Conservation (phyloP, 2,797 vertebrate genomes). For the Botia kubotai region DNA sequence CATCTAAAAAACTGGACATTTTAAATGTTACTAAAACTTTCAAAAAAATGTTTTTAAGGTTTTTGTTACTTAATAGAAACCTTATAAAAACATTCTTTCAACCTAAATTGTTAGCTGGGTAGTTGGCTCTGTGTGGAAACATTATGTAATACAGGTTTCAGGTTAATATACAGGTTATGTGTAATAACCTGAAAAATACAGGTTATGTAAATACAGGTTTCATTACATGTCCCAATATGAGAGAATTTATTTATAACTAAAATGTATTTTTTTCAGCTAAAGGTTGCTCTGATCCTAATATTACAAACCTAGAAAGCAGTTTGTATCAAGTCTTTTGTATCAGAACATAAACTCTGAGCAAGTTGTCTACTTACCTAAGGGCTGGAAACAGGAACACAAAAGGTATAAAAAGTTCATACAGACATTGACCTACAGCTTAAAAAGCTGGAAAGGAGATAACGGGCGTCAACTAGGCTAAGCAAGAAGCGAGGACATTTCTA, state of each 20-base stretch:
- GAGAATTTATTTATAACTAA: neutral
- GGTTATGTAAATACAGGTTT: too few relatives aligned
- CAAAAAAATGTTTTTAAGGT: too few relatives aligned
- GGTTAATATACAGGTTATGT: too few relatives aligned
- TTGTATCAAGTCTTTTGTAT: conserved; percentile 11
- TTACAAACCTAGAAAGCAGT: conserved; percentile 1
- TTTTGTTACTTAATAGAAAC: too few relatives aligned
- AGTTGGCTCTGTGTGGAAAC: neutral
- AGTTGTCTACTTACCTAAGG: neutral
- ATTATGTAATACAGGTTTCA: neutral
- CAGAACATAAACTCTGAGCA: conserved; percentile 29
- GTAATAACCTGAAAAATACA: too few relatives aligned
- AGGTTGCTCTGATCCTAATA: conserved; percentile 8
- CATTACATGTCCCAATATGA: neutral
- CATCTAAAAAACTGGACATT: too few relatives aligned
- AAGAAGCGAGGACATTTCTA: conserved; percentile 39
- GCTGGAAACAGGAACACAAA: conserved; percentile 17
- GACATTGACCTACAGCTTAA: conserved; percentile 27
- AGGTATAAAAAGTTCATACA: conserved; percentile 48
- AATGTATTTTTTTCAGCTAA: neutral
- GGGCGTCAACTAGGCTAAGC: conserved; percentile 34
- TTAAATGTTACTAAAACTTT: too few relatives aligned
- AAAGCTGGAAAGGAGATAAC: conserved; percentile 28
- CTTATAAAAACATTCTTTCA: too few relatives aligned
- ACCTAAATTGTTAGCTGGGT: too few relatives aligned